Evolutionary conservation across 1,140 invertebrate genomes (phyloP), one percentile per base, ranked within the genome.

Genomic region (Bombyx mandarina): DNA sequence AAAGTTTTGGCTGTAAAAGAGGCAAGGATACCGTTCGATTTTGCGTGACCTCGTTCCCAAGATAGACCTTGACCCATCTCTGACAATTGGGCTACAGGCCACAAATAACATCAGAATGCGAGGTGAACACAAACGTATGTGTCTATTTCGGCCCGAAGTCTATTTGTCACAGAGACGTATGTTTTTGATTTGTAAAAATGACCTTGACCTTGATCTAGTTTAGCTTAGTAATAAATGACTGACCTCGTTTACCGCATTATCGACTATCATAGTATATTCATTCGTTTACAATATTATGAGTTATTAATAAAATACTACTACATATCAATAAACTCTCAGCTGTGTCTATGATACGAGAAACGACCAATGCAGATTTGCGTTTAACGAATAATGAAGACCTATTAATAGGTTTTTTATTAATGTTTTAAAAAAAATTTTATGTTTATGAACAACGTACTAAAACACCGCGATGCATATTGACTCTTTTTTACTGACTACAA

Each of bases 151-250:
- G 73, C 71, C 60, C 74, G 62, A 62, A 61, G 64, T 52, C 63
- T 77, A 68, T 76, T 82, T 84, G 75, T 83, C 80, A 78, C 73
- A 54, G 62, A 75, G 71, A 75, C 72, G 70, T 75, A 69, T 82
- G 73, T 73, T 81, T 86, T 82, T 84, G 77, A 84, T 84, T 86
- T 84, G 83, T 86, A 84, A 83, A 83, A 84, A 80, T 86, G 81
- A 83, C 83, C 81, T 86, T 86, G 83, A 86, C 83, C 83, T 83
- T 86, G 83, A 86, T 86, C 83, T 80, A 83, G 72, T 86, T 86
- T 80, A 72, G 73, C 74, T 69, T 67, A 75, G 76, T 80, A 78
- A 84, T 82, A 86, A 83, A 84, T 71, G 70, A 57, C 72, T 86
- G 83, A 83, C 83, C 83, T 86, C 83, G 81, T 84, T 84, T 79